Base-by-base conservation (phyloP, 2,113 vertebrate genomes). In the Heterocephalus glaber region DNA sequence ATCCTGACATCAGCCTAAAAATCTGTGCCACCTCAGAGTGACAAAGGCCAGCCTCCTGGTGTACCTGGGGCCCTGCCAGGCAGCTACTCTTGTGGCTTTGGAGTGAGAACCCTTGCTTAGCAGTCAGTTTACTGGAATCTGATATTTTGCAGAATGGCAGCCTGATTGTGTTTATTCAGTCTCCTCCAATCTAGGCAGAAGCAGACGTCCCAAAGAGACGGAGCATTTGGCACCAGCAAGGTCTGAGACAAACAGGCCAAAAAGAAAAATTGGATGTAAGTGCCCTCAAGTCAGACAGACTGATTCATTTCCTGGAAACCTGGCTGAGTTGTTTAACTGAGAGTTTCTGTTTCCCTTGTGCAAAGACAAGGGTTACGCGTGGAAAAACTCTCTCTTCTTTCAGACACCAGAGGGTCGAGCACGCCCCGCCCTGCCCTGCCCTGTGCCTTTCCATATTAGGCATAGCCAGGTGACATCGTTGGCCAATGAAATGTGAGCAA, bases 161-260 rank as follows among this genome's bases (percentile, higher is more conserved):
- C 24, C 16, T 76, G 47, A 35, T n/a, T 54, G 5, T 80, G 49
- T 72, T 89, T 56, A 76, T 74, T 88, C 54, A 30, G 70, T 79
- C 38, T 79, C 28, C 66, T 96, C 68, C 30, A 56, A 94, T 77
- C 81, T 58, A 81, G 68, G 30, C 41, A 49, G 96, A 92, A 90
- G 49, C 88, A 56, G 70, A n/a, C 90, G 20, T 83, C 91, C 86
- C 76, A 38, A 74, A 80, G 60, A 88, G 65, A 88, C 38, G 19
- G 82, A 90, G 52, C 44, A 47, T 70, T 86, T 63, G 93, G 76
- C 65, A 41, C 60, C 14, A 1, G 1, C 56, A 84, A 76, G 61
- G 66, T 2, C 35, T 93, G 38, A 96, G 89, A 70, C 2, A 35
- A n/a, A 66, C 26, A 80, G n/a, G 58, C 54, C 33, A 20, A 16